Evolutionary conservation across 2,113 vertebrate genomes (phyloP), one percentile per base, ranked within the genome.

Genomic region (Pristiophorus japonicus): DNA sequence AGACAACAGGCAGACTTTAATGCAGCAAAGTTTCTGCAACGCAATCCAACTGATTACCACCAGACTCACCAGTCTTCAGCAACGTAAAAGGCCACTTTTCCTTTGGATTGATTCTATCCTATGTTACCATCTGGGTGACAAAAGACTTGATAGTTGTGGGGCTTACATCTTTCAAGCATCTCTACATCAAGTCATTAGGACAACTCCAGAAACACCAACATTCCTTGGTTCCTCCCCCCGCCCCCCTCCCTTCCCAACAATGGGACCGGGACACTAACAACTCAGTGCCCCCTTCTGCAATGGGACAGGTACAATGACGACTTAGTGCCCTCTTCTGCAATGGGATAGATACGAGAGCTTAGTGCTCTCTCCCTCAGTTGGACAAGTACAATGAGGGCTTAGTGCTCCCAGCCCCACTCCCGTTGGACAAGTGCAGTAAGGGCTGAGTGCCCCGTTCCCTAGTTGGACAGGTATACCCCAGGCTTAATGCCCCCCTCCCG

Each of bases 1-100:
- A 94, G 65, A 94, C 65, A 45, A 47, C 12, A 67, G 92, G 12
- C 63, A 94, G 65, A 94, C 42, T 94, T 94, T 94, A 45, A 47
- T 94, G 1, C 22, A 51, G n/a, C 11, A 70, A 22, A 20, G 42
- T 51, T 94, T 47, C 65, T 51, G 63, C 24, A 70, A 47, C 55
- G 47, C 92, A 67, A 47, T 66, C 63, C 24, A 30, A 70, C 66
- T 70, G 88, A 92, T 38, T 63, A 92, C 42, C 16, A 70, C 65
- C 38, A 70, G 5, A 47, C 65, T 51, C 24, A 47, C 45, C 93
- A 51, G 88, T 20, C 4, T 55, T 51, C 47, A 55, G 45, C 42
- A 66, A 93, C 59, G 67, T 34, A 92, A 18, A 63, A n/a, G n/a
- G 34, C 73, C 30, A n/a, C 88, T 62, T 63, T 63, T 92, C 62